These are phyloP conservation scores for Cerceris ruficornis DNA, from an alignment of 2,888 invertebrate species.

Conservation along the genomic window DNA sequence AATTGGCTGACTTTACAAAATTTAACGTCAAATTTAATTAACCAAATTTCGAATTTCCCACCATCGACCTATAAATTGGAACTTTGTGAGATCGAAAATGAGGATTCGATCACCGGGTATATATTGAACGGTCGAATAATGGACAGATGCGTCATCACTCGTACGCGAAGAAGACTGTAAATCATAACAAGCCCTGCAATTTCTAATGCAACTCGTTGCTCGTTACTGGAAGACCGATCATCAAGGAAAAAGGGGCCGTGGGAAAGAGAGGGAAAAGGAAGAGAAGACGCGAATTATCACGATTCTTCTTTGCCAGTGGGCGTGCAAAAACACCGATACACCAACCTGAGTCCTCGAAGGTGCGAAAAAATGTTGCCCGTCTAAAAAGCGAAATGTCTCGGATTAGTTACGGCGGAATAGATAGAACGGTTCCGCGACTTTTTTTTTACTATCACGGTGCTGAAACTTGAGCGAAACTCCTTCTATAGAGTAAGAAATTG, in stretches of 20 bases:
- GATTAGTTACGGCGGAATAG: slow-evolving; percentile 4
- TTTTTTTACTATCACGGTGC: background rate
- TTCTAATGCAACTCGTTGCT: slow-evolving; percentile 29
- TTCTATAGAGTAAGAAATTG: background rate
- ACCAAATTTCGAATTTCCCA: no score
- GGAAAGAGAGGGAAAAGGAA: slow-evolving; percentile 17
- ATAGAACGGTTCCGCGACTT: background rate
- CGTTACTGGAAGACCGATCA: slow-evolving; percentile 32
- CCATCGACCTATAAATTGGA: background rate
- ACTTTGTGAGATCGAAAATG: background rate
- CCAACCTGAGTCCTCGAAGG: background rate
- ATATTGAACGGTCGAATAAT: slow-evolving; percentile 12
- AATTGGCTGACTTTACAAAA: no score
- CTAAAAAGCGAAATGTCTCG: background rate
- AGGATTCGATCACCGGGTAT: background rate
- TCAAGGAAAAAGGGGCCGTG: slow-evolving; percentile 37
- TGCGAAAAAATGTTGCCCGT: background rate
- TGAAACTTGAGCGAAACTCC: background rate
- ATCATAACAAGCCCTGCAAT: slow-evolving; percentile 28
- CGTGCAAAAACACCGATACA: slow-evolving; percentile 1
- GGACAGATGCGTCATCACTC: slow-evolving; percentile 33
- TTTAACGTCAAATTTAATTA: no score
- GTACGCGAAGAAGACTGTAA: slow-evolving; percentile 28
- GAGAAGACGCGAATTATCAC: slow-evolving; percentile 8
- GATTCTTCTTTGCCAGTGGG: background rate